phyloP scores from a whole-genome alignment of 2,888 invertebrate species.

The Calameuta filiformis region DNA sequence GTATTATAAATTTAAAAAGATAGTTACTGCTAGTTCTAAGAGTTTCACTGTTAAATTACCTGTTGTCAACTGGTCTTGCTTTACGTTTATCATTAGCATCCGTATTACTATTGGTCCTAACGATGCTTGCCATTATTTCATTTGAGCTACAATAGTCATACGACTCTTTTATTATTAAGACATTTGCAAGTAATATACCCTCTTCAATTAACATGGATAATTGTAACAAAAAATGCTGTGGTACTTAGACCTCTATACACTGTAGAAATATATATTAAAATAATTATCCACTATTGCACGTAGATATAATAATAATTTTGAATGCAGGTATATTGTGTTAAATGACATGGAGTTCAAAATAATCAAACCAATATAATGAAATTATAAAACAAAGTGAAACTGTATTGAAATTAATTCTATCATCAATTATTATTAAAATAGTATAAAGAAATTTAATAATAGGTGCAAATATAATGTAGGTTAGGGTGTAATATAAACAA shows the following conservation, averaged over 20 bases:
- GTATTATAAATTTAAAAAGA: neutral
- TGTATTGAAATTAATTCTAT: too few relatives aligned
- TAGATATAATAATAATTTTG: neutral
- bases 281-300: too few relatives aligned
- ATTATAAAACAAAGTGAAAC: too few relatives aligned
- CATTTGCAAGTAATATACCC: neutral
- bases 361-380: too few relatives aligned
- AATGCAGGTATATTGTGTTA: too few relatives aligned
- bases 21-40: neutral
- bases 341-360: too few relatives aligned
- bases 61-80: constrained; percentile 35
- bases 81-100: constrained; percentile 27
- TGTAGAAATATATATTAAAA: too few relatives aligned
- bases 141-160: constrained; percentile 11
- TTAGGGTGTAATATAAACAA: constrained; percentile 16
- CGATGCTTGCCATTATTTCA: constrained; percentile 14
- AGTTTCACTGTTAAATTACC: constrained; percentile 25
- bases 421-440: too few relatives aligned
- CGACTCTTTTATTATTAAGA: neutral
- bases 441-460: too few relatives aligned
- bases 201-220: too few relatives aligned
- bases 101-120: constrained; percentile 15
- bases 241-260: too few relatives aligned
- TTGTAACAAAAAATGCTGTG: too few relatives aligned
- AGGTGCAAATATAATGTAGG: neutral